Conservation (phyloP, 2,797 vertebrate genomes). For the Spinus olivaceus region DNA sequence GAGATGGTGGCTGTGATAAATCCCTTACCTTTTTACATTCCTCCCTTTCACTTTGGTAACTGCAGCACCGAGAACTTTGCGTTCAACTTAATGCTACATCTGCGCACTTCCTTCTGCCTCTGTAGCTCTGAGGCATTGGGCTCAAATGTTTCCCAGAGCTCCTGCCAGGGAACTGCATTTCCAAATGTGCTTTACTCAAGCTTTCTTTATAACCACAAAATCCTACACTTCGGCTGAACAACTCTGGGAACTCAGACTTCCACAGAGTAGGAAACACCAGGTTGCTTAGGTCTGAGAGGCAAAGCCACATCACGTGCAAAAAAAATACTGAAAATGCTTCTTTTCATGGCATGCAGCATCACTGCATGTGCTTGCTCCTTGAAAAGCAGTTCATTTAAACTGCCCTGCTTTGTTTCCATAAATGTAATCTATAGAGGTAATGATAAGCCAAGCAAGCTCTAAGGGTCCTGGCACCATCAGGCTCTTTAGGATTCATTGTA, state of each 20-base stretch:
- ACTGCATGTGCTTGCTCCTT: background rate
- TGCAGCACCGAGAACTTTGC: background rate
- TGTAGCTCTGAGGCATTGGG: conserved; percentile 1
- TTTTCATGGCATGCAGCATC: background rate
- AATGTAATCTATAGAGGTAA: conserved; percentile 8
- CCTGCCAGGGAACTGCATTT: background rate
- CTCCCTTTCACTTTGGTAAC: background rate
- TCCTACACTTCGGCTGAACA: fast-evolving
- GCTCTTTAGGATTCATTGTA: conserved; percentile 30
- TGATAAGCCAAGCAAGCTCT: background rate
- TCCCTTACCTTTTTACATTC: conserved; percentile 23
- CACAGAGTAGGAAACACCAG: background rate
- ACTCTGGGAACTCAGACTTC: background rate
- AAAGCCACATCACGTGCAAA: fast-evolving
- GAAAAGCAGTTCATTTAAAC: background rate
- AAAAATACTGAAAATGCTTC: background rate
- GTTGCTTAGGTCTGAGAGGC: background rate
- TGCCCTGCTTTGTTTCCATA: background rate
- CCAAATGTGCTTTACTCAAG: background rate
- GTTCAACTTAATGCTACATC: conserved; percentile 21
- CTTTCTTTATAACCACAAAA: background rate
- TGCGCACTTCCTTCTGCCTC: background rate
- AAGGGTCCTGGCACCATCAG: background rate
- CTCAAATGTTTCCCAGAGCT: conserved; percentile 23
- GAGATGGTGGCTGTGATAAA: background rate